phyloP scores from a whole-genome alignment of 1,140 invertebrate species.

The Streblospio benedicti region DNA sequence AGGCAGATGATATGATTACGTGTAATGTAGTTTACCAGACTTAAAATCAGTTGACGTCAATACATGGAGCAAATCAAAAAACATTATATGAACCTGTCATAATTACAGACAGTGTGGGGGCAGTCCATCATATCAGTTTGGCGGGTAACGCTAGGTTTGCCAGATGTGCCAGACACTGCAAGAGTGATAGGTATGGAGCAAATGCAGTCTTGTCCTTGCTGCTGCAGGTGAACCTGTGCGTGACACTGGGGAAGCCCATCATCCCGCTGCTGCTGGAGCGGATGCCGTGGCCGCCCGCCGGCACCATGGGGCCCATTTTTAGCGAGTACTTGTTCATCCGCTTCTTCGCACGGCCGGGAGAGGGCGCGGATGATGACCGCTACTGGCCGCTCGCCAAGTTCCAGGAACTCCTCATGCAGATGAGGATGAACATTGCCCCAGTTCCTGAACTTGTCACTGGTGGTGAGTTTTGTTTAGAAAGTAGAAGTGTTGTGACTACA shows the following conservation, averaged over 20 bases:
- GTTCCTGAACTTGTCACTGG: constrained; percentile 20
- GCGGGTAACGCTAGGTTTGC: too few species aligned
- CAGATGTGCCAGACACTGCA: too few species aligned
- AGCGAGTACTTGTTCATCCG: constrained; percentile 40
- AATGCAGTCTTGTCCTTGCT: too few species aligned
- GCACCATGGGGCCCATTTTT: constrained; percentile 43
- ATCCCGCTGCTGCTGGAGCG: constrained; percentile 37
- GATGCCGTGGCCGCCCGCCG: constrained; percentile 36
- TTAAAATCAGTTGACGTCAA: not conserved
- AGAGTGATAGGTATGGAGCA: too few species aligned
- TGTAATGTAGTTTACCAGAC: not conserved
- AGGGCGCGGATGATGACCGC: constrained; percentile 26
- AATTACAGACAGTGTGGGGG: too few species aligned
- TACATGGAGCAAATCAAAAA: too few species aligned
- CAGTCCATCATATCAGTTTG: too few species aligned
- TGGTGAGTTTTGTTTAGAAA: constrained; percentile 17
- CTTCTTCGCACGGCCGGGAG: constrained; percentile 24
- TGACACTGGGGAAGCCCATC: constrained; percentile 37
- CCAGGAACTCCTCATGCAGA: constrained; percentile 36
- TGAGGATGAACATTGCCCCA: constrained; percentile 27
- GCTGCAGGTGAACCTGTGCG: constrained; percentile 37
- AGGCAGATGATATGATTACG: not conserved
- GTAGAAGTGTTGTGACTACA: not conserved
- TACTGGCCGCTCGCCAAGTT: constrained; percentile 36
- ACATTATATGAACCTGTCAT: too few species aligned